Base-by-base conservation (phyloP, 1,140 invertebrate genomes). In the Planococcus citri region DNA sequence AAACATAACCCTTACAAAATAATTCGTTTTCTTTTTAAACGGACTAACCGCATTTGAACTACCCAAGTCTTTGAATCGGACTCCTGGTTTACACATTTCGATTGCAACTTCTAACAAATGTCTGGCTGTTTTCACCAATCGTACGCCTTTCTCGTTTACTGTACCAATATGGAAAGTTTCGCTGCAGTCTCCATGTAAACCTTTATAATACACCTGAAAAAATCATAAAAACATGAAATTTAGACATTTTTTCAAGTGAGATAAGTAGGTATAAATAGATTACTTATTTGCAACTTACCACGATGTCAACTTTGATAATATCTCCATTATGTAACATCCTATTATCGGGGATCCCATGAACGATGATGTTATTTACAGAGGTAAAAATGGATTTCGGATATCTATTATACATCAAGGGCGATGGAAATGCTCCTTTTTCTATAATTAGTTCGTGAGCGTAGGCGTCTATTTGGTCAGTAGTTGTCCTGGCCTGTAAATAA, bases 301-400 rank as follows among this genome's bases (percentile, higher is more conserved):
- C 94, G 25, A 97, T 82, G 82, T 97, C 94, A 67, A 97, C 85
- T 79, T 94, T 95, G 17, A 97, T 82, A 70, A 95, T 93, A 77
- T 97, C 95, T 25, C 93, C 93, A 81, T 93, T 82, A 71, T 83
- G 72, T 38, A 98, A 78, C 25, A 82, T 83, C 72, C 92, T 82
- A 77, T 87, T 80, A 78, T 97, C 94, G 8, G 95, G 95, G 74
- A 98, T 95, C 22, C 94, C 95, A 82, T 98, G 95, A 75, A 92
- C 95, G 24, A 87, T 90, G 9, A 97, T 88, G 80, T 97, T 95
- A 77, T 97, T 97, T 0, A 97, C 85, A 68, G 94, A 96, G 1
- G 94, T 97, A 78, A 94, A 97, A 6, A 96, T 83, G 71, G 94
- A 96, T 77, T 97, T 97, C 25, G 93, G 93, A 78, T 90, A 98